These are phyloP conservation scores for Luperina nickerlii DNA, from an alignment of 2,888 invertebrate species.

Conservation along the genomic window DNA sequence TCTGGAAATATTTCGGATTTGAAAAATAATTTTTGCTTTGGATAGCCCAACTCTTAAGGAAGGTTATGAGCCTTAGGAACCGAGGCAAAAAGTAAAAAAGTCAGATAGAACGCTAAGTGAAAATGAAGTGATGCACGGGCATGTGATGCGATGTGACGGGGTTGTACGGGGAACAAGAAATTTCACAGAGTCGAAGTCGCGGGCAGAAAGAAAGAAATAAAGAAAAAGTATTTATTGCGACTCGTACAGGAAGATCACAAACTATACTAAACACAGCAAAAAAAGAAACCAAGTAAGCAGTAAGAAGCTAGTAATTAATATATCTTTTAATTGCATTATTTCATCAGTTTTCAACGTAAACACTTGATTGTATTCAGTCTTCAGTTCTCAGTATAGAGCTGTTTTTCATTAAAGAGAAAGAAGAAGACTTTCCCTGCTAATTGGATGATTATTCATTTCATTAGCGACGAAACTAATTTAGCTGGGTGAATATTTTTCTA, in stretches of 20 bases:
- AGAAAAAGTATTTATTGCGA: no score
- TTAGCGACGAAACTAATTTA: not conserved
- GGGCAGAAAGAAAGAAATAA: no score
- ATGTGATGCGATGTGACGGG: not conserved
- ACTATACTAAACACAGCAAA: no score
- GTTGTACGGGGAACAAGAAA: not conserved
- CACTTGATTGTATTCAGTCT: not conserved
- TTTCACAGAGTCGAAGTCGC: no score
- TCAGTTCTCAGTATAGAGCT: not conserved
- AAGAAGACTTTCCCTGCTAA: not conserved
- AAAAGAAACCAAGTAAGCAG: no score
- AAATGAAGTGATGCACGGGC: not conserved
- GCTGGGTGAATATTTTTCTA: not conserved
- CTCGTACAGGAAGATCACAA: no score
- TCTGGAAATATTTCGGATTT: not conserved
- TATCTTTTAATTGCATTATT: not conserved
- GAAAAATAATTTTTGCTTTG: not conserved
- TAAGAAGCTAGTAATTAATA: no score
- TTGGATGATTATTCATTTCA: not conserved
- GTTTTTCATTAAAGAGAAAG: not conserved
- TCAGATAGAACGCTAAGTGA: not conserved
- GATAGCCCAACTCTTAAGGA: not conserved
- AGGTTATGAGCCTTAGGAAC: not conserved
- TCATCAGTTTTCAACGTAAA: no score
- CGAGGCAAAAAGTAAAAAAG: not conserved